A percentile compares a stretch with the other conserved stretches of the same genome.
Conservation (phyloP, 2,888 invertebrate genomes). For the Gymnoscelis rufifasciata region DNA sequence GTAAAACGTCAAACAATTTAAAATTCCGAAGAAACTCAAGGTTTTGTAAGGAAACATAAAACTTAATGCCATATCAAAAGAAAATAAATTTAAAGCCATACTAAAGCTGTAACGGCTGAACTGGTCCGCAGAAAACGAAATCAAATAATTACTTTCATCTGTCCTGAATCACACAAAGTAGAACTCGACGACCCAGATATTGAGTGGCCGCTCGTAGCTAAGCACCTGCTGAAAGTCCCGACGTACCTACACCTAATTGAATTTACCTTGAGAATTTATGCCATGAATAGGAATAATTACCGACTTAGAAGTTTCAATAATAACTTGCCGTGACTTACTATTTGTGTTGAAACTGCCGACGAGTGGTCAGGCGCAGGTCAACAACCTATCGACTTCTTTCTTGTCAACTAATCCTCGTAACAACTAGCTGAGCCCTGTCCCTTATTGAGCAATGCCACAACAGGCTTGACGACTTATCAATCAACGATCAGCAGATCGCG, state of each 20-base stretch:
- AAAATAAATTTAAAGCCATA: constrained; percentile 14
- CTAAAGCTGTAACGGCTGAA: constrained; percentile 34
- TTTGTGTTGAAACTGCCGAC: constrained; percentile 10
- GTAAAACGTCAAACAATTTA: too few species aligned
- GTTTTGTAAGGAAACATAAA: too few species aligned
- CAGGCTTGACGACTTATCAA: constrained; percentile 23
- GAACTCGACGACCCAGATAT: constrained; percentile 44
- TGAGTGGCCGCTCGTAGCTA: constrained; percentile 28
- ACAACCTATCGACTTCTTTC: constrained; percentile 17
- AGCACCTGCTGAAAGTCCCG: constrained; percentile 19
- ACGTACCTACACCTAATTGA: constrained; percentile 13
- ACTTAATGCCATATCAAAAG: too few species aligned
- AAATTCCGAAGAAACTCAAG: too few species aligned
- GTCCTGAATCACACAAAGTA: constrained; percentile 44
- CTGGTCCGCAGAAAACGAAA: constrained; percentile 63
- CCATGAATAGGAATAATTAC: constrained; percentile 6
- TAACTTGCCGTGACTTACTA: background rate
- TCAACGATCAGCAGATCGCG: constrained; percentile 16
- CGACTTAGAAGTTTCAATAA: background rate
- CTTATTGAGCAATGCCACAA: constrained; percentile 22
- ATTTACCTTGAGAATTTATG: constrained; percentile 13
- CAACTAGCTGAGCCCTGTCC: constrained; percentile 20
- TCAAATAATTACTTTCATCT: constrained; percentile 66
- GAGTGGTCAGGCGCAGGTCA: constrained; percentile 13
- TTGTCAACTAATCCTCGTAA: constrained; percentile 18